These are phyloP conservation scores for Eulemur rubriventer DNA, from an alignment of 2,797 vertebrate species.

Conservation along the genomic window DNA sequence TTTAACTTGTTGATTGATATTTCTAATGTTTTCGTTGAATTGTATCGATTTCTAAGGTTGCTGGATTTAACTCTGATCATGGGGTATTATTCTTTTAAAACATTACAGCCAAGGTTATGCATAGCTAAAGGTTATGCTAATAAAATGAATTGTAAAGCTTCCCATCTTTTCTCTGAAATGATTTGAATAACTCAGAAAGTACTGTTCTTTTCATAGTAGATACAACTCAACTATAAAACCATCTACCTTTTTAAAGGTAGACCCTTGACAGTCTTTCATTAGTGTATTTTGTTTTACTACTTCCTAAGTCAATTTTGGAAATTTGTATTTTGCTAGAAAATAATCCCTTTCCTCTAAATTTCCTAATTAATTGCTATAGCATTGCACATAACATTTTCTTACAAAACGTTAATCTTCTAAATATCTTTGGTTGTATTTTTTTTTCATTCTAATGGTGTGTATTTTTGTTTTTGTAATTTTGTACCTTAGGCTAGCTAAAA, in stretches of 20 bases:
- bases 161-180: background rate
- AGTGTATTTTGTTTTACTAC: background rate
- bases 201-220: background rate
- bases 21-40: background rate
- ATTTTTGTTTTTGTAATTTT: background rate
- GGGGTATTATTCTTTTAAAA: background rate
- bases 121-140: background rate
- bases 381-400: background rate
- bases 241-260: background rate
- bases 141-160: background rate
- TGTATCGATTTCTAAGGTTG: slow-evolving; percentile 36
- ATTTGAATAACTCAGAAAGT: background rate
- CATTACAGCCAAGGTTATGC: background rate
- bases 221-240: background rate
- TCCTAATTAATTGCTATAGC: background rate
- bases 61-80: background rate
- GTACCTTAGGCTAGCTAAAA: background rate
- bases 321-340: slow-evolving; percentile 10
- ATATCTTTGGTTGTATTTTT: background rate
- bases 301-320: background rate
- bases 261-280: background rate
- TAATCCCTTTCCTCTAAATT: background rate
- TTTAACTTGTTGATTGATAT: slow-evolving; percentile 27
- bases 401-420: background rate
- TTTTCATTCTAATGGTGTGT: background rate